Base-by-base conservation (phyloP, 2,113 vertebrate species). In the Lucifuga dentata region DNA sequence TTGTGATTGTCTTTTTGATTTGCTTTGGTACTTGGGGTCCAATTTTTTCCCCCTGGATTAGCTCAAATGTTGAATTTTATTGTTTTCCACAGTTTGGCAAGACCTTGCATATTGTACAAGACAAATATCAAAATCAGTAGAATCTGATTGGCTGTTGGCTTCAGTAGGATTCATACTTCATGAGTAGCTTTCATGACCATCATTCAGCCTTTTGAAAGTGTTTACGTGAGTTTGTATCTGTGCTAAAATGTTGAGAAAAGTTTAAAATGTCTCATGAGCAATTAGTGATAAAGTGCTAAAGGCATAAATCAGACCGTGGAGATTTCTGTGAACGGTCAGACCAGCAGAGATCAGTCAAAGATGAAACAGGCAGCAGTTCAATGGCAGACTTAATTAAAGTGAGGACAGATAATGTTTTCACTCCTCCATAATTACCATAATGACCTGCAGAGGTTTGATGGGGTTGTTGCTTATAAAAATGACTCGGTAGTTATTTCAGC, bases 231-330 rank as follows among this genome's bases (percentile, higher is more conserved):
- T 35, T 23, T 17, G 51, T 24, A 17, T 36, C 20, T 38, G 39
- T 55, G 23, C 43, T 56, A 11, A 46, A 46, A 16, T 0, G 3
- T 26, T 61, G 36, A 20, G 36, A 53, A 56, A 46, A 39, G 53
- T 69, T 35, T 17, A 32, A 2, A 32, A 21, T 2, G 12, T 51
- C 39, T 64, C 57, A 43, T 5, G 46, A 26, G 48, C 41, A 41
- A 61, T 69, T 63, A 71, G 58, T 2, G 26, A 65, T 23, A 61
- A 73, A n/a, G n/a, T n/a, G n/a, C n/a, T n/a, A n/a, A n/a, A n/a
- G n/a, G n/a, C n/a, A n/a, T 81, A 52, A 57, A 20, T 76, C 57
- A 40, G 35, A 29, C 33, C 11, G 10, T 43, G 26, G 56, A 49
- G 68, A 48, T 24, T 5, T 23, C 48, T 57, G 40, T 40, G 56